Conservation (phyloP, 2,888 invertebrate species). For the Reticulitermes lucifugus region DNA sequence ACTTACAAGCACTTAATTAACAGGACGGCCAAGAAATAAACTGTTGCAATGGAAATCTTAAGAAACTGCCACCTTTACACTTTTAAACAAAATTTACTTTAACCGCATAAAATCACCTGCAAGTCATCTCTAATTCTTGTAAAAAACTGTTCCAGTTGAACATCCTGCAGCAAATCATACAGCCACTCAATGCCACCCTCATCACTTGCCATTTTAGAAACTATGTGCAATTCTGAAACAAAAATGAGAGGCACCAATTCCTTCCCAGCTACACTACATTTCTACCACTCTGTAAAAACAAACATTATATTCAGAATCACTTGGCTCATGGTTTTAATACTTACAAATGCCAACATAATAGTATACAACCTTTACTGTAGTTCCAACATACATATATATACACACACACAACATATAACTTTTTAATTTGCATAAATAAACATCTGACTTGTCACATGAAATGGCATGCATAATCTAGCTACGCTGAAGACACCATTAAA, state of each 20-base stretch:
- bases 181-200: slow-evolving; percentile 82
- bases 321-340: background rate
- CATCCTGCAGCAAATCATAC: slow-evolving; percentile 86
- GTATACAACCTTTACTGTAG: too few species aligned
- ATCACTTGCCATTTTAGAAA: slow-evolving; percentile 60
- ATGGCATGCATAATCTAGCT: too few species aligned
- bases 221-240: background rate
- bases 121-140: slow-evolving; percentile 90
- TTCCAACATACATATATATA: too few species aligned
- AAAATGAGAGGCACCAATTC: background rate
- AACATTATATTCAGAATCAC: background rate
- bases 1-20: too few species aligned
- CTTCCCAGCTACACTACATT: background rate
- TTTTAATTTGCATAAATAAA: too few species aligned
- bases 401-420: too few species aligned
- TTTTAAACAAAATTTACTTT: too few species aligned
- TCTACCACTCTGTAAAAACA: background rate
- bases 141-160: slow-evolving; percentile 93
- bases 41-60: too few species aligned
- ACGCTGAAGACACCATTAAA: background rate
- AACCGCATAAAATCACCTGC: slow-evolving; percentile 69
- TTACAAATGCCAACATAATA: background rate
- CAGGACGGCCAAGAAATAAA: too few species aligned
- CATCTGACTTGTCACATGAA: too few species aligned
- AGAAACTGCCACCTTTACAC: too few species aligned